Conservation (phyloP, 2,113 vertebrate genomes). For the Corythoichthys intestinalis region DNA sequence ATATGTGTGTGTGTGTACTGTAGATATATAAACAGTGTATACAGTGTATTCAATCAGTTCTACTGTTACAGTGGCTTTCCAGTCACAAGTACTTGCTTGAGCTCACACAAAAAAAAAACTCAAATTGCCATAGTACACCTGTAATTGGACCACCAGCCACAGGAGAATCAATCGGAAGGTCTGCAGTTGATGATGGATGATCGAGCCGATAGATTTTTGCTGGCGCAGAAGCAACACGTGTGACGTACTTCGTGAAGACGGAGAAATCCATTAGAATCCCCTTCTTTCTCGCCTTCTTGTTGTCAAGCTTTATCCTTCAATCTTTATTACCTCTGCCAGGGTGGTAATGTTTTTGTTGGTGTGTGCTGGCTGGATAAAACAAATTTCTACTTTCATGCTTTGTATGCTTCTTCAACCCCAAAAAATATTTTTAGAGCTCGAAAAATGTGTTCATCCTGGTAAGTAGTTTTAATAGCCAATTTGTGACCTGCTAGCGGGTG, state of each 20-base stretch:
- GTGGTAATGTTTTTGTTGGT: background rate
- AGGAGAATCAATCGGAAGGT: background rate
- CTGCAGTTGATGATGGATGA: background rate
- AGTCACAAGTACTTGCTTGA: background rate
- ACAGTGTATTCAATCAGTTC: too few species aligned
- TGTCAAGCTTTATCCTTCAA: background rate
- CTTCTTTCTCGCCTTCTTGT: background rate
- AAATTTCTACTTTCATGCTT: background rate
- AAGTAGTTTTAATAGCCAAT: too few species aligned
- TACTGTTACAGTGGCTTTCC: background rate
- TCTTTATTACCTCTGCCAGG: background rate
- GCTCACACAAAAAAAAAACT: background rate
- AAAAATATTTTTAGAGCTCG: background rate
- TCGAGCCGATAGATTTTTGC: background rate
- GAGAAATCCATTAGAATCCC: background rate
- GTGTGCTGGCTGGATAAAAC: background rate
- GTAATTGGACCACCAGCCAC: constrained; percentile 1
- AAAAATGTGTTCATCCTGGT: too few species aligned
- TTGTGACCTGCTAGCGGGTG: too few species aligned
- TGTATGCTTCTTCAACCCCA: background rate
- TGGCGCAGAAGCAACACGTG: background rate
- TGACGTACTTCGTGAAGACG: background rate
- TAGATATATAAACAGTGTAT: too few species aligned
- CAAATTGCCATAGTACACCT: background rate
- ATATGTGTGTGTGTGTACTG: too few species aligned